Evolutionary conservation across 2,888 invertebrate species (phyloP), one percentile per base, ranked within the genome.

Genomic region (Perizoma flavofasciatum): DNA sequence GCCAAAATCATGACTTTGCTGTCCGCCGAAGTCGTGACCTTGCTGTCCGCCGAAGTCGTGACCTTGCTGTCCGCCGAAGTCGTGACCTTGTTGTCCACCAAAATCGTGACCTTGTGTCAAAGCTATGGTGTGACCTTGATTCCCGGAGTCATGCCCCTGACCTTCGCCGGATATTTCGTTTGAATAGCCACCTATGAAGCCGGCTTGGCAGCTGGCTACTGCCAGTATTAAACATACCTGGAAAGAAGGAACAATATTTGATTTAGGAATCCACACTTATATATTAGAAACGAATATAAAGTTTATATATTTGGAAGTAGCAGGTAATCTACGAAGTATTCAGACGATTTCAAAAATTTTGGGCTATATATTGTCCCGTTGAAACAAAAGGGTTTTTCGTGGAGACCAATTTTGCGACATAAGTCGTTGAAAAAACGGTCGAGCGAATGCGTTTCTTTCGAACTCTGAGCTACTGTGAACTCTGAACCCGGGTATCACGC

Each of bases 211-310:
- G 63, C 81, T 77, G 77, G 89, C 90, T 73, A 86, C 86, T 77
- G 86, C 89, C 82, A 91, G 75, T 69, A 92, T 73, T 73, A 90
- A 75, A 85, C 86, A 89, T 65, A 90, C 80, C 92, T 92, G 82
- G 0, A 80, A 68, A 53, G 52, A 61, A 61, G 7, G 33, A 32
- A 47, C 53, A 7, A 8, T 37, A 40, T 6, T 6, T 11, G 7
- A 37, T 37, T 6, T 4, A 22, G 22, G 22, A 22, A 22, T 22
- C 22, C 22, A 22, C 7, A 3, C 4, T 37, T 3, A 37, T 7
- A 37, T 37, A 37, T 37, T 22, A 22, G 3, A 22, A 37, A 4
- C 37, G 4, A 37, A 4, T 37, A 37, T n/a, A 22, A 22, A 22
- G 22, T 22, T 22, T 22, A 3, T 22, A 3, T 22, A 22, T 2